Evolutionary conservation across 2,797 vertebrate species (phyloP).

Genomic region (Pantherophis vulpinus): DNA sequence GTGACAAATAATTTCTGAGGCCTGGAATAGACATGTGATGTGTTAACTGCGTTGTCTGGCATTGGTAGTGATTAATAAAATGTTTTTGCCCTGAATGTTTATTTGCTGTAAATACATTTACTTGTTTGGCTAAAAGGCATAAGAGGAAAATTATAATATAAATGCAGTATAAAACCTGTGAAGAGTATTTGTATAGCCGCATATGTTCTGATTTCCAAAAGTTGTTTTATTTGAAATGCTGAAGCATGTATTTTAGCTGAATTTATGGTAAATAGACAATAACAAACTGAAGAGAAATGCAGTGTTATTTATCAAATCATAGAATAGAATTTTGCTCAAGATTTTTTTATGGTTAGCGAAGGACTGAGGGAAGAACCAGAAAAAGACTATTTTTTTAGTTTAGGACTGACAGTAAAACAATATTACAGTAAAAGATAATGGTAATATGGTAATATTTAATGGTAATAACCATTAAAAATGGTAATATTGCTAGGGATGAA

Average conservation of each 20-base stretch:
- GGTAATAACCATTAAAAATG: not conserved
- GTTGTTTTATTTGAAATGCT: not conserved
- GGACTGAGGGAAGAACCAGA: not conserved
- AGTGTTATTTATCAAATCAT: not conserved
- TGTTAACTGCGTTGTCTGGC: not conserved
- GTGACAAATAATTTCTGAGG: not conserved
- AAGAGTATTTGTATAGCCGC: not conserved
- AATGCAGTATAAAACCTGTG: not conserved
- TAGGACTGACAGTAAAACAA: not conserved
- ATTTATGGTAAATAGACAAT: not conserved
- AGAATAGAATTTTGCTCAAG: not conserved
- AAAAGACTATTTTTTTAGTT: not conserved
- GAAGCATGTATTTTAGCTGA: not conserved
- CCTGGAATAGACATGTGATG: not conserved
- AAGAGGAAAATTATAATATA: not conserved
- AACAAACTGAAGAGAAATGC: not conserved
- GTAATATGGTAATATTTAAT: too few species aligned
- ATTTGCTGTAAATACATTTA: not conserved
- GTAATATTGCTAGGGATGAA: not conserved
- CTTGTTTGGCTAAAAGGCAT: not conserved
- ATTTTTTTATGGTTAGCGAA: not conserved
- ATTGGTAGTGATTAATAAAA: not conserved
- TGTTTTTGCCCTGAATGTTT: not conserved
- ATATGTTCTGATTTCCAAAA: not conserved
- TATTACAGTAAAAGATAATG: not conserved